Evolutionary conservation across 2,113 vertebrate genomes (phyloP), one percentile per base, ranked within the genome.

Genomic region (Boleophthalmus pectinirostris): DNA sequence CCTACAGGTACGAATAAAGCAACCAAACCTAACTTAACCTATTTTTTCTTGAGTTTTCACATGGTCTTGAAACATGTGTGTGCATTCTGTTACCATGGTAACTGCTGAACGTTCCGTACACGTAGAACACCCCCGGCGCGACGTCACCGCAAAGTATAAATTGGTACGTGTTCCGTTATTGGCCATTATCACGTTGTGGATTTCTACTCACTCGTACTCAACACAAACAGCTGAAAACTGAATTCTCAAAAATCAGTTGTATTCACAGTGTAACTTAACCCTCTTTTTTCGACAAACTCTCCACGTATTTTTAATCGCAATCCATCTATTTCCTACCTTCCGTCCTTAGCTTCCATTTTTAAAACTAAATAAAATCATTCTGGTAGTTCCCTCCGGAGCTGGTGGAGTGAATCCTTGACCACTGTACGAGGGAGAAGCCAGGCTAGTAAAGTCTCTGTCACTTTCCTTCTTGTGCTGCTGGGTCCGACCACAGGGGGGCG

Each of bases 331-430:
- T 51, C 35, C 35, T 45, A 46, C 25, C n/a, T 21, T 21, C 69
- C n/a, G 15, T 24, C 43, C 18, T 69, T 54, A 53, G 8, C 29
- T n/a, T 33, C 46, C 70, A 82, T 21, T 9, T 72, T 45, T 61
- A 82, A 83, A 66, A 80, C 82, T 82, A 58, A 70, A 71, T 82
- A 85, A 91, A 91, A 90, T 18, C 24, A 33, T 33, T 18, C 14
- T 33, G 58, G 7, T 79, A 79, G 83, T 73, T 80, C 70, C 74
- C 25, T 76, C 87, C 82, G 78, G 64, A 84, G 87, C 90, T 92
- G 90, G 90, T 88, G 88, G 76, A 81, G 73, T 83, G 66, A 90
- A 88, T 90, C 89, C 74, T 83, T 72, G 69, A 72, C 10, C 43
- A 66, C 63, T 57, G 23, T n/a, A 1, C 67, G 61, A 66, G 77